A percentile compares a stretch with the other conserved stretches of the same genome.
Conservation (phyloP, 2,797 vertebrate genomes). For the Anguilla obscura region DNA sequence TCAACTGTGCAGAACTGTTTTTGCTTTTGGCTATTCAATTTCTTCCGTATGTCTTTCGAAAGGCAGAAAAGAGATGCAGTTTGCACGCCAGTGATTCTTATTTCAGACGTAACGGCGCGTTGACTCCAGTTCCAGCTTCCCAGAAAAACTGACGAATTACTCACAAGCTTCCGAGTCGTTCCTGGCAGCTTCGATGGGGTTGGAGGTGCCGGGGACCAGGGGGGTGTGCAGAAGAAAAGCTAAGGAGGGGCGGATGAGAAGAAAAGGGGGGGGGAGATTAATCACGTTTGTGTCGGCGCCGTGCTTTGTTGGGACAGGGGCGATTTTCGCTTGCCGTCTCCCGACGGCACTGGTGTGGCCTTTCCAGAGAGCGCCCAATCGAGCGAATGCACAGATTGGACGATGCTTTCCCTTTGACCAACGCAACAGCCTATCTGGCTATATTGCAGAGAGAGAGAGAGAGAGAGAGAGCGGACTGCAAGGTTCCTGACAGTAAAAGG, state of each 20-base stretch:
- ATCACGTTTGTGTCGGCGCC: conserved; percentile 24
- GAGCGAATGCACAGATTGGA: conserved; percentile 4
- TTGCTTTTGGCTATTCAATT: not conserved
- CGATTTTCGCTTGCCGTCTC: not conserved
- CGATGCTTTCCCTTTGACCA: not conserved
- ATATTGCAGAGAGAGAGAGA: not conserved
- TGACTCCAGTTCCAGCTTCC: not conserved
- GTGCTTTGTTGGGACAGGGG: conserved; percentile 46
- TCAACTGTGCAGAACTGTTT: not conserved
- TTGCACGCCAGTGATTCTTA: not conserved
- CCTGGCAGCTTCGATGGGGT: conserved; percentile 54
- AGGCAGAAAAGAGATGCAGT: not conserved
- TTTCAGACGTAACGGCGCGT: not conserved
- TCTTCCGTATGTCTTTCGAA: not conserved
- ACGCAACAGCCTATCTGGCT: conserved; percentile 10
- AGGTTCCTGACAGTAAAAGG: not conserved
- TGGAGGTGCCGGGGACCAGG: conserved; percentile 56
- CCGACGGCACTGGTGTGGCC: not conserved
- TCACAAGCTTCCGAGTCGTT: conserved; percentile 64
- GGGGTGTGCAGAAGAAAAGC: conserved; percentile 61
- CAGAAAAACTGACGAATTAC: conserved; percentile 48
- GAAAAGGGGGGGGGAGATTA: conserved; percentile 20
- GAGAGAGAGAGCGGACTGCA: not conserved
- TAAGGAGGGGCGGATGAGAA: conserved; percentile 33
- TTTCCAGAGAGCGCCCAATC: not conserved